These are phyloP conservation scores for Euphonia xanthogaster DNA, from an alignment of 2,797 vertebrate species.

Conservation along the genomic window DNA sequence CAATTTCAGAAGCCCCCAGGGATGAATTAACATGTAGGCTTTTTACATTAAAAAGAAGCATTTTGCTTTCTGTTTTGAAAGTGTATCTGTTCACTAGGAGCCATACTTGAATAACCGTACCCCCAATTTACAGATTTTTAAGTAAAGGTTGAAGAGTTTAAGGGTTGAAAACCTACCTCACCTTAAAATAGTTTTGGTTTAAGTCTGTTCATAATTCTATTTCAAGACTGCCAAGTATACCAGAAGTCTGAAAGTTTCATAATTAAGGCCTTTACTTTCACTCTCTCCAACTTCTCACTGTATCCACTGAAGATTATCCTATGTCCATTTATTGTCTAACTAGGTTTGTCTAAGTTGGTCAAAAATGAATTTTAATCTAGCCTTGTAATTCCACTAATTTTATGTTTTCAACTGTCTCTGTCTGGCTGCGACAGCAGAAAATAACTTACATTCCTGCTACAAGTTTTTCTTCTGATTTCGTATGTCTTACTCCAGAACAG, in stretches of 20 bases:
- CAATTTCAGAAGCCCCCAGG: not conserved
- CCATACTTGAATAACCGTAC: not conserved
- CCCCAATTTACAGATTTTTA: not conserved
- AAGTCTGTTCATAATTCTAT: not conserved
- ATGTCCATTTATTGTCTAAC: not conserved
- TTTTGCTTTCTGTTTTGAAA: conserved; percentile 1
- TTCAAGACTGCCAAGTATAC: not conserved
- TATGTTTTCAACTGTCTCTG: not conserved
- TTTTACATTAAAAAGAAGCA: conserved; percentile 36
- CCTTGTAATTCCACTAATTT: not conserved
- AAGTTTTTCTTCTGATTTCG: not conserved
- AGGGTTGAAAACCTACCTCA: not conserved
- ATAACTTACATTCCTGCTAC: not conserved
- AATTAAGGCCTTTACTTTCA: not conserved
- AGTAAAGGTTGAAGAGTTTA: not conserved
- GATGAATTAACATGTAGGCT: not conserved
- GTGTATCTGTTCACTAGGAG: not conserved
- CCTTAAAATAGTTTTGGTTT: not conserved
- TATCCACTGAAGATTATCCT: not conserved
- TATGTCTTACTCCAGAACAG: not conserved
- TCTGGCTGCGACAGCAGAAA: not conserved
- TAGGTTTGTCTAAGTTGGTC: not conserved
- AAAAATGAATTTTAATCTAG: not conserved
- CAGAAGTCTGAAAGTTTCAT: not conserved
- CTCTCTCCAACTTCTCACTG: not conserved